Percentiles rank a stretch among this genome's conserved stretches.
Evolutionary conservation across 2,797 vertebrate species (phyloP).

Genomic region (Myotis daubentonii): DNA sequence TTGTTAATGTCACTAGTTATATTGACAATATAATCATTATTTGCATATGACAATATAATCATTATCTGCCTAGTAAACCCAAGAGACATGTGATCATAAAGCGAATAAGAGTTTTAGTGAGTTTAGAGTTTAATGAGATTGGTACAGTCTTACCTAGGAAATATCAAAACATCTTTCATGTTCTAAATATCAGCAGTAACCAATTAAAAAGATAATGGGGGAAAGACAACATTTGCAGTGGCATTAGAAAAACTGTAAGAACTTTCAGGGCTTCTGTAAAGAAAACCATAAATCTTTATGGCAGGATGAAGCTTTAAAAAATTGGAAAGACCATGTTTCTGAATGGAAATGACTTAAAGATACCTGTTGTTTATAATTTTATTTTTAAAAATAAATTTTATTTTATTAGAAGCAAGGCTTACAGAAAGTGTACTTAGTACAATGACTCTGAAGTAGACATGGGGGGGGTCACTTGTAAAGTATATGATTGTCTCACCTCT

Average conservation of each 20-base stretch:
- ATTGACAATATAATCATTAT: not conserved
- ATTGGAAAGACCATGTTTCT: not conserved
- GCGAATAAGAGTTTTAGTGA: not conserved
- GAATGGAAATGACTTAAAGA: conserved; percentile 10
- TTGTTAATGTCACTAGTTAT: not conserved
- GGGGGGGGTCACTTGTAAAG: not conserved
- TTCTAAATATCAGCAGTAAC: conserved; percentile 22
- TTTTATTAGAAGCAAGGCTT: conserved; percentile 16
- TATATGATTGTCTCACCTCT: not conserved
- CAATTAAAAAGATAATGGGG: not conserved
- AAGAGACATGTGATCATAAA: not conserved
- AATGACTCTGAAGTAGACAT: not conserved
- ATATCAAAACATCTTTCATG: not conserved
- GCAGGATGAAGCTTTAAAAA: not conserved
- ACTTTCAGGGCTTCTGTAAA: not conserved
- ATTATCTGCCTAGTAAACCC: not conserved
- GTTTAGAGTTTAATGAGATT: not conserved
- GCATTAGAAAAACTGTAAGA: not conserved
- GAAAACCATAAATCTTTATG: not conserved
- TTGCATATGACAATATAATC: not conserved
- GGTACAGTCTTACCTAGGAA: not conserved
- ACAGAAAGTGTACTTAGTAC: not conserved
- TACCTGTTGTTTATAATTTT: not conserved
- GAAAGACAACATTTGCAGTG: not conserved
- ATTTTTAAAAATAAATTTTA: conserved; percentile 31